Conservation (phyloP, 2,113 vertebrate species). For the Rallus limicola region DNA sequence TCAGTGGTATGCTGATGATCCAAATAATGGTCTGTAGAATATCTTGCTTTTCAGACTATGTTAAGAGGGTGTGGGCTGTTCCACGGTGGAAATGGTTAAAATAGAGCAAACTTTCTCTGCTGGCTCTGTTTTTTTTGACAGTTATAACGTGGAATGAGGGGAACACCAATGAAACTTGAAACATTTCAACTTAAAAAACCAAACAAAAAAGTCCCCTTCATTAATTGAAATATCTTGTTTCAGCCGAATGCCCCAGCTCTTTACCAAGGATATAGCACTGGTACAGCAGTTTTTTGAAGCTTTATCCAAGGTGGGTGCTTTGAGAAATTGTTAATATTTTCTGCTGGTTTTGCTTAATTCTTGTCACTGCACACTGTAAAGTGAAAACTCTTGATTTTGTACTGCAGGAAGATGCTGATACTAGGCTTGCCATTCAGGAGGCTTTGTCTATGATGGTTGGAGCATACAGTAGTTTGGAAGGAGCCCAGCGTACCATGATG, state of each 20-base stretch:
- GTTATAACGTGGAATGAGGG: neutral
- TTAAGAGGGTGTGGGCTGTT: neutral
- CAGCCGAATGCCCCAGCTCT: conserved; percentile 98
- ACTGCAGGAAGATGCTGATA: conserved; percentile 91
- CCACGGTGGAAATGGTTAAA: neutral
- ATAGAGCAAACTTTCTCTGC: neutral
- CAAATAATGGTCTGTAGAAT: neutral
- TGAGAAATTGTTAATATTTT: neutral
- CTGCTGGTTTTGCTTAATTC: neutral
- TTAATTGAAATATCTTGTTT: conserved; percentile 47
- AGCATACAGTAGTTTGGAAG: conserved; percentile 92
- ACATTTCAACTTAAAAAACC: neutral
- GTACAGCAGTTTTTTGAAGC: conserved; percentile 99
- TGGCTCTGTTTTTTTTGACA: neutral
- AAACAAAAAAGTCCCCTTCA: neutral
- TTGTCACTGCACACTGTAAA: neutral
- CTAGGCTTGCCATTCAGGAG: conserved; percentile 95
- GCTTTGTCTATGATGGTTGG: conserved; percentile 98
- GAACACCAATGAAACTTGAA: neutral
- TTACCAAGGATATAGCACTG: conserved; percentile 96
- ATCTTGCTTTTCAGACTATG: neutral
- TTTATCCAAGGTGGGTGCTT: conserved; percentile 89
- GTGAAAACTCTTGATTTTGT: neutral
- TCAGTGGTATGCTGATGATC: neutral
- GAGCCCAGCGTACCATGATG: conserved; percentile 95